Evolutionary conservation across 1,140 invertebrate species (phyloP), one percentile per base, ranked within the genome.

Genomic region (Dreissena rostriformis): DNA sequence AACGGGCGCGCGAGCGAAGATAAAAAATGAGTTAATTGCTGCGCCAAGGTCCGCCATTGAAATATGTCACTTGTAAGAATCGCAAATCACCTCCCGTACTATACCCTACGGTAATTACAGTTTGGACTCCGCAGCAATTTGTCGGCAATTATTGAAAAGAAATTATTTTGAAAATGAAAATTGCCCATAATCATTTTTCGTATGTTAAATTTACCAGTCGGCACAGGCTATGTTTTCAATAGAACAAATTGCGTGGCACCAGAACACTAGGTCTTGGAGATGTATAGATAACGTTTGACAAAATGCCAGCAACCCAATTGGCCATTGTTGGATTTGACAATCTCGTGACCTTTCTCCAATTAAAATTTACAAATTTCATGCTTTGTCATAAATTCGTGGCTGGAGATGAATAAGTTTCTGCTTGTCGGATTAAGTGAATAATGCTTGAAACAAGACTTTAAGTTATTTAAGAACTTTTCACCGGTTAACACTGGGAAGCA

Each of bases 81-180:
- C 24, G 22, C 68, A 79, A 79, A 79, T 79, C 68, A 79, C 66
- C 77, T 66, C 57, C 66, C 65, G 17, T 51, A 66, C 66, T 65
- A 67, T 53, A 65, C 63, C 68, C 52, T 53, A 7, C 49, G 26
- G 49, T 53, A 68, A 53, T 68, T 70, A 61, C 66, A 61, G 68
- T 65, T 52, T 17, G 53, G 57, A 79, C 57, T 70, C 63, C 66
- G 66, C 77, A 79, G 65, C 77, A 70, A 14, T 71, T 79, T 61
- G 77, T 68, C 77, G 77, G 68, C 77, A 79, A 51, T 66, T 65
- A 79, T 79, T 79, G 77, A 79, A 79, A 79, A 79, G 77, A 79
- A 79, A 79, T 79, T 79, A 79, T 79, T 79, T 79, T 79, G 77
- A 79, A 79, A 70, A 79, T 79, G 77, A 79, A 79, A 79, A 79